Base-by-base conservation (phyloP, 2,797 vertebrate species). In the Gastrophryne carolinensis region DNA sequence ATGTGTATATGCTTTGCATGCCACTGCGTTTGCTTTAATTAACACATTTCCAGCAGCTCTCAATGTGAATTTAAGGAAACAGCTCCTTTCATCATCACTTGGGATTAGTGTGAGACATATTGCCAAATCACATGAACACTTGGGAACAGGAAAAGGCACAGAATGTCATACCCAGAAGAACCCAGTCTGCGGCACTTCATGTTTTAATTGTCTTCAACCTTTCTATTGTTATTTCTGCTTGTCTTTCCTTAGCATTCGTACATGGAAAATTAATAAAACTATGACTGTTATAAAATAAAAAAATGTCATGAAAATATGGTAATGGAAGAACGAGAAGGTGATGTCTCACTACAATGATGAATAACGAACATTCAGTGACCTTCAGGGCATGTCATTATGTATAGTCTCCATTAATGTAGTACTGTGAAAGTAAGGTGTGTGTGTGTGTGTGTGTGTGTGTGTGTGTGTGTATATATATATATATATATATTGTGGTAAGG, bases 151-250 rank as follows among this genome's bases (percentile, higher is more conserved):
- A 74, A 82, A 82, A 64, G 80, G 78, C 70, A 44, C 23, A 79
- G 76, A 81, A 65, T 81, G 78, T 84, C 84, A 83, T 62, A 79
- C 74, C 80, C 81, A 84, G 82, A 83, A 78, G 75, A 6, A 63
- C 68, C 72, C 39, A 1, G 0, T 76, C 75, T 79, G 82, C 73
- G n/a, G 56, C 73, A 58, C 67, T 73, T 75, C 69, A 53, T 30
- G 27, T 66, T 1, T 75, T 73, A 82, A 76, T 79, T 76, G 72
- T 24, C 32, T 69, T 44, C 73, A 63, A 75, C 77, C 65, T 65
- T 37, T 58, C 58, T 41, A 29, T 44, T 56, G 72, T 79, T 73
- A 74, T 79, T 23, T 39, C 37, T 57, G 37, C 62, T 53, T 57
- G n/a, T 37, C 56, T 75, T 68, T 41, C 65, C 64, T 62, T 75